Evolutionary conservation across 37 sponge, comb jelly and placozoan genomes (phyloP).

Genomic region (Corticium candelabrum): DNA sequence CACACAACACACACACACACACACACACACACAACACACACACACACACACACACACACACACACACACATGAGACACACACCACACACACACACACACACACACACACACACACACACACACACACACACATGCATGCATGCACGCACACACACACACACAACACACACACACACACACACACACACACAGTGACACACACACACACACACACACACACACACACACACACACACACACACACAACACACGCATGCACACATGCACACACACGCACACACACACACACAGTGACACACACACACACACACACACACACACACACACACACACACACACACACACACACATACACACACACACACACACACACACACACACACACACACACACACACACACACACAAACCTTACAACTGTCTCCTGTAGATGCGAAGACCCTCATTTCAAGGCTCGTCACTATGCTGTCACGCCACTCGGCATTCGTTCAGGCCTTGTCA

Average conservation of each 20-base stretch:
- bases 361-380: not conserved
- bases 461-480: slow-evolving; percentile 97
- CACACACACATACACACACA: not conserved
- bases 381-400: not conserved
- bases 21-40: not conserved
- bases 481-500: slow-evolving; percentile 88
- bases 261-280: not conserved
- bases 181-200: not conserved
- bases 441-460: slow-evolving; percentile 61
- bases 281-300: not conserved
- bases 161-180: not conserved
- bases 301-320: not conserved
- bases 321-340: not conserved
- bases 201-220: not conserved
- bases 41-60: not conserved
- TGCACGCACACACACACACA: not conserved
- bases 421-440: not conserved
- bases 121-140: not conserved
- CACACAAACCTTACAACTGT: not conserved
- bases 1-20: not conserved
- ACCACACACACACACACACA: not conserved
- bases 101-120: not conserved
- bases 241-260: not conserved
- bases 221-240: not conserved
- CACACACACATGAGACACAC: too few species aligned